phyloP scores from a whole-genome alignment of 92 coral and sea anemone genomes.

The Palythoa heliodiscus region DNA sequence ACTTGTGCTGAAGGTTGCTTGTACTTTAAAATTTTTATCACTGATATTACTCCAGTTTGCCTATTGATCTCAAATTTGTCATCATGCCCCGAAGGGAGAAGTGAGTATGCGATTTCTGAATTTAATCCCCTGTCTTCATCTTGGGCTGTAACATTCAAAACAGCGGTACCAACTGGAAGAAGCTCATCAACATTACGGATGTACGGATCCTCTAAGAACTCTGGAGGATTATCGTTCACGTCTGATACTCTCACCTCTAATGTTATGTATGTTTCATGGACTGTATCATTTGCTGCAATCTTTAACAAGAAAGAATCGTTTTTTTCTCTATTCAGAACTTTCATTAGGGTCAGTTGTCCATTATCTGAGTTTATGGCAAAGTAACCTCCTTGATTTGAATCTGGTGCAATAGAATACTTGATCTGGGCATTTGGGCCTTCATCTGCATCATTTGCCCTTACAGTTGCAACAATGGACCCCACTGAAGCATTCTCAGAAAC shows the following conservation, averaged over 20 bases:
- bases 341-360: slow-evolving; percentile 70
- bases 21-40: slow-evolving; percentile 60
- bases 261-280: slow-evolving; percentile 56
- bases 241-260: slow-evolving; percentile 70
- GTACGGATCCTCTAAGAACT: slow-evolving; percentile 60
- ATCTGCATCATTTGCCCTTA: slow-evolving; percentile 79
- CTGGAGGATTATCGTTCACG: slow-evolving; percentile 89
- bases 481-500: slow-evolving; percentile 76
- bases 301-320: slow-evolving; percentile 58
- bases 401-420: slow-evolving; percentile 53
- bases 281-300: slow-evolving; percentile 73
- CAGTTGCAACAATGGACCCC: slow-evolving; percentile 58
- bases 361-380: slow-evolving; percentile 61
- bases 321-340: slow-evolving; percentile 71
- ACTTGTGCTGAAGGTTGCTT: slow-evolving; percentile 46
- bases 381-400: slow-evolving; percentile 60
- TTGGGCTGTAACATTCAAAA: slow-evolving; percentile 75
- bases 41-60: slow-evolving; percentile 71
- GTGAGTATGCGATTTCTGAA: slow-evolving; percentile 72
- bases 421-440: slow-evolving; percentile 51
- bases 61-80: slow-evolving; percentile 72
- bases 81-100: slow-evolving; percentile 65
- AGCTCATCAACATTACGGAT: slow-evolving; percentile 57
- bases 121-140: slow-evolving; percentile 88
- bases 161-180: slow-evolving; percentile 63